Evolutionary conservation across 2,797 vertebrate species (phyloP).

Genomic region (Aselliscus stoliczkanus): DNA sequence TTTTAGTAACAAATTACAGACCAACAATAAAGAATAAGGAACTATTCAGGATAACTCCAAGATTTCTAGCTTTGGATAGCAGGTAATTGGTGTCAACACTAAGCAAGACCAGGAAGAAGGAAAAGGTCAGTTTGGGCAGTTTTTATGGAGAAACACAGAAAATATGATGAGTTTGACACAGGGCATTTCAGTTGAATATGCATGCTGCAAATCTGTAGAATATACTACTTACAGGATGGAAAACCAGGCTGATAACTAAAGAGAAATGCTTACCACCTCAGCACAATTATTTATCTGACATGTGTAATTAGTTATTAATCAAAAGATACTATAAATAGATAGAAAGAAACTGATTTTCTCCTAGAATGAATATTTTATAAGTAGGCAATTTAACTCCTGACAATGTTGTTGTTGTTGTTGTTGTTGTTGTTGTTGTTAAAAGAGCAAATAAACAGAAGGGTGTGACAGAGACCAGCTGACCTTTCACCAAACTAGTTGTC

Average conservation of each 20-base stretch:
- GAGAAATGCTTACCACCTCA: not conserved
- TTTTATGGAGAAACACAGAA: not conserved
- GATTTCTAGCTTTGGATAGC: not conserved
- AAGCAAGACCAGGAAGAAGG: not conserved
- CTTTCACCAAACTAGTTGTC: not conserved
- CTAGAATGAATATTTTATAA: not conserved
- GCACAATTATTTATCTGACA: not conserved
- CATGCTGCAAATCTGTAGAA: not conserved
- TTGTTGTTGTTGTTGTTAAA: not conserved
- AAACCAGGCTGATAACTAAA: not conserved
- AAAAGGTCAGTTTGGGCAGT: not conserved
- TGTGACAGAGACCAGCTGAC: not conserved
- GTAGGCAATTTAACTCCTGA: not conserved
- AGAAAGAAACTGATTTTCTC: not conserved
- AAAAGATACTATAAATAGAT: not conserved
- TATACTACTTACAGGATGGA: not conserved
- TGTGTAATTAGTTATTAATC: not conserved
- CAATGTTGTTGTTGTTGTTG: not conserved
- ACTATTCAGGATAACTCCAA: not conserved
- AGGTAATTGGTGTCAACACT: not conserved
- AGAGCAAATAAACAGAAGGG: not conserved
- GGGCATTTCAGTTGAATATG: not conserved
- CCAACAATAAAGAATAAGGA: not conserved
- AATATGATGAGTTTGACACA: not conserved
- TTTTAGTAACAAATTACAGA: not conserved